phyloP scores from a whole-genome alignment of 2,888 invertebrate genomes.

The Tanytarsus gracilentus region DNA sequence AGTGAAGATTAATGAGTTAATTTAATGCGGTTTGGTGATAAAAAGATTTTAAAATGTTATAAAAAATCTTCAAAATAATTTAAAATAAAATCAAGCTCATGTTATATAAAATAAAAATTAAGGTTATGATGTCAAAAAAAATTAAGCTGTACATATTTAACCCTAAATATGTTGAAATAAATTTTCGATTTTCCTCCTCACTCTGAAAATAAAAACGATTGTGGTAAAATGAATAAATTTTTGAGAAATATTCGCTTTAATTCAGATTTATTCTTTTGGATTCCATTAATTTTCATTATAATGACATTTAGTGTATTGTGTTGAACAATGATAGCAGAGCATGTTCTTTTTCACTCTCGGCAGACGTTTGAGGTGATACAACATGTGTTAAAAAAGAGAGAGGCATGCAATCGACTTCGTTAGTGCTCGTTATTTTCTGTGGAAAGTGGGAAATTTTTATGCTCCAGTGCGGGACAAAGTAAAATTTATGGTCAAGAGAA shows the following conservation, averaged over 20 bases:
- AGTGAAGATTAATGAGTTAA: constrained; percentile 6
- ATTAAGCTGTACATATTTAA: too few species aligned
- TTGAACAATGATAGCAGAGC: constrained; percentile 14
- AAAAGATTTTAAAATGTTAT: neutral
- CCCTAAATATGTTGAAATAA: too few species aligned
- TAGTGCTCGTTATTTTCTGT: too few species aligned
- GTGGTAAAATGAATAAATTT: constrained; percentile 1
- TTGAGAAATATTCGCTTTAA: constrained; percentile 19
- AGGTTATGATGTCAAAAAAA: neutral
- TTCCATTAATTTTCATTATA: constrained; percentile 26
- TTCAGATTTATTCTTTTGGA: constrained; percentile 21
- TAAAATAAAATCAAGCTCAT: too few species aligned
- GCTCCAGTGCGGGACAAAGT: too few species aligned
- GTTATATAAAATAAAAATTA: neutral
- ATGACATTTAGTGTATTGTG: constrained; percentile 27
- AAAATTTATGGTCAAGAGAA: too few species aligned
- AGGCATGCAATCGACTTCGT: too few species aligned
- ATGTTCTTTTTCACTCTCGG: neutral
- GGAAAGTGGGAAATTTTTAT: too few species aligned
- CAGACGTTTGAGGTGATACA: too few species aligned
- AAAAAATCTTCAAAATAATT: too few species aligned
- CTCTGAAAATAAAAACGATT: neutral
- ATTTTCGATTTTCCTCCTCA: neutral
- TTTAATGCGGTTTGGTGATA: constrained; percentile 6
- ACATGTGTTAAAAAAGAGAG: too few species aligned